phyloP scores from a whole-genome alignment of 2,113 vertebrate species.

The Microcebus murinus region DNA sequence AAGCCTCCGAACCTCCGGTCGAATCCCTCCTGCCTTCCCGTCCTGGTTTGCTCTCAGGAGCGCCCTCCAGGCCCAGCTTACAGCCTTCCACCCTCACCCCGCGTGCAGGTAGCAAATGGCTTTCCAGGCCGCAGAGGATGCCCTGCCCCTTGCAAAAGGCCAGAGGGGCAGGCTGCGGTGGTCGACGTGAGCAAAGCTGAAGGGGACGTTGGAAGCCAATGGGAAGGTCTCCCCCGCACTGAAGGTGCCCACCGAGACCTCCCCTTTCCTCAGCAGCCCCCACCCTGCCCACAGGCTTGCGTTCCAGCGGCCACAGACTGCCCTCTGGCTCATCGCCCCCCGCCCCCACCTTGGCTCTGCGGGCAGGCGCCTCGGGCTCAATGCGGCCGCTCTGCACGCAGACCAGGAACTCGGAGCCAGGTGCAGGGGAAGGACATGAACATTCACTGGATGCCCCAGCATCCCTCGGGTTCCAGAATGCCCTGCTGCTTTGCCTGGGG shows the following conservation, averaged over 20 bases:
- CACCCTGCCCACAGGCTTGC: accelerated
- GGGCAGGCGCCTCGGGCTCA: not conserved
- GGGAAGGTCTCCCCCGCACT: not conserved
- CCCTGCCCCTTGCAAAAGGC: not conserved
- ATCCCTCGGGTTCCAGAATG: not conserved
- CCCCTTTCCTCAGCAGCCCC: not conserved
- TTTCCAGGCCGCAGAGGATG: not conserved
- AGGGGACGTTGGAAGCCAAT: not conserved
- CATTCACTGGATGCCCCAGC: too few relatives aligned
- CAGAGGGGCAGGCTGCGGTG: not conserved
- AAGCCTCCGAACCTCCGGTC: not conserved
- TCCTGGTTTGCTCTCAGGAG: not conserved
- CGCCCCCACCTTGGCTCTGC: not conserved
- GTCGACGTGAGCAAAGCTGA: not conserved
- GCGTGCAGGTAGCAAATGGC: not conserved
- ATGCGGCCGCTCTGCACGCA: not conserved
- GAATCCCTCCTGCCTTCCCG: not conserved
- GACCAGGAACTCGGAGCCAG: not conserved
- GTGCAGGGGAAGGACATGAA: not conserved
- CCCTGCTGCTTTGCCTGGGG: not conserved
- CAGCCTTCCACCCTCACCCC: not conserved
- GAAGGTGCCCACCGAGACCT: not conserved
- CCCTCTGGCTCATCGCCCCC: not conserved
- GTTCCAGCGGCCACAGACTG: not conserved
- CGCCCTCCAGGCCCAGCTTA: not conserved